Evolutionary conservation across 2,888 invertebrate species (phyloP).

Genomic region (Pandemis cinnamomeana): DNA sequence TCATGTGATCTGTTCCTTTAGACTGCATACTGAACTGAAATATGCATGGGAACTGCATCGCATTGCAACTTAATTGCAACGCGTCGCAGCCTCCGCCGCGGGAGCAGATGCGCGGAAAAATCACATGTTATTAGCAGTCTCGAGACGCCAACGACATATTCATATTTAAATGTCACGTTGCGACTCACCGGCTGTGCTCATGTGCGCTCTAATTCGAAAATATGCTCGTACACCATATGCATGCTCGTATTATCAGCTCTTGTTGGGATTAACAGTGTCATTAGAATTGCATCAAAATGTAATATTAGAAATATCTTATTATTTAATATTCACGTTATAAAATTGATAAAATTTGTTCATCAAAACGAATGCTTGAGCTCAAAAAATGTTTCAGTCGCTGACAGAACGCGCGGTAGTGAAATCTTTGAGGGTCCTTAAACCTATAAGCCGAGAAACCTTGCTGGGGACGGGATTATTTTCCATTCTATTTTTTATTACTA

Average conservation of each 20-base stretch:
- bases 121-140: slow-evolving; percentile 75
- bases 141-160: slow-evolving; percentile 72
- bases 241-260: too few species aligned
- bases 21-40: slow-evolving; percentile 6
- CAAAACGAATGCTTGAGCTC: background rate
- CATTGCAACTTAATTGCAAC: slow-evolving; percentile 28
- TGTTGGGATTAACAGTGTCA: background rate
- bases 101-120: slow-evolving; percentile 78
- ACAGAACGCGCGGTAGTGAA: slow-evolving; percentile 20
- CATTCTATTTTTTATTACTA: slow-evolving; percentile 50
- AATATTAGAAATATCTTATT: too few species aligned
- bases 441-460: slow-evolving; percentile 55
- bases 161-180: slow-evolving; percentile 80
- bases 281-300: background rate
- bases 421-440: slow-evolving; percentile 48
- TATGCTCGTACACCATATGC: slow-evolving; percentile 12
- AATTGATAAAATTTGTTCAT: too few species aligned
- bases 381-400: slow-evolving; percentile 2
- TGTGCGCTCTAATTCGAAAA: slow-evolving; percentile 52
- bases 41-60: slow-evolving; percentile 9
- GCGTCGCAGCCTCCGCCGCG: slow-evolving; percentile 43
- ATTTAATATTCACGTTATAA: too few species aligned
- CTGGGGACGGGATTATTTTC: slow-evolving; percentile 59
- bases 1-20: background rate
- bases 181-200: slow-evolving; percentile 63